Percentiles rank a stretch among this genome's conserved stretches.
phyloP scores from a whole-genome alignment of 2,888 invertebrate species.

The Pristionchus fissidentatus region DNA sequence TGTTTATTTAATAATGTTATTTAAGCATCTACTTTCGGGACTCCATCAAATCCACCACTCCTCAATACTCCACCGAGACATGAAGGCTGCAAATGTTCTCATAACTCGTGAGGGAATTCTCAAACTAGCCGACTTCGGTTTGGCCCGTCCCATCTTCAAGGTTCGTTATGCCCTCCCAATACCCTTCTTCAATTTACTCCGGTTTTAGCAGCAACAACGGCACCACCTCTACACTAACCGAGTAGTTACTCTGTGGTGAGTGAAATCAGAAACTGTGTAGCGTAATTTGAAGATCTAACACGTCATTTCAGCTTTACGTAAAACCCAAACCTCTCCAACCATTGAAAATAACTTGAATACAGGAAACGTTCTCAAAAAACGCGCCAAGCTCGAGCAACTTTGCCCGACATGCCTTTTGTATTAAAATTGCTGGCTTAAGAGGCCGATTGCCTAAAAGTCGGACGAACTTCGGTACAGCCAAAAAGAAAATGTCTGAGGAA shows the following conservation, averaged over 20 bases:
- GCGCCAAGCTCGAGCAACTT: too few relatives aligned
- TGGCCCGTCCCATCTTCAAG: constrained; percentile 83
- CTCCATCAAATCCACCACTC: constrained; percentile 96
- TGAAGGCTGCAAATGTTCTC: constrained; percentile 98
- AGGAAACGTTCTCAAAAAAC: too few relatives aligned
- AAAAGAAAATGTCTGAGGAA: too few relatives aligned
- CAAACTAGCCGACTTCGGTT: constrained; percentile 96
- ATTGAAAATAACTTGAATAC: too few relatives aligned
- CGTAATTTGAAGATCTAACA: not conserved
- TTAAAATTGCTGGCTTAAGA: too few relatives aligned
- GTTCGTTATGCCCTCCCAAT: not conserved
- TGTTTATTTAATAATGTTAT: not conserved
- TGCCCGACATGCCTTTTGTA: too few relatives aligned
- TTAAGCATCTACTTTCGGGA: constrained; percentile 66
- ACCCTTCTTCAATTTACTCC: not conserved
- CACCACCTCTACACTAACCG: constrained; percentile 87
- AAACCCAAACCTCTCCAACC: too few relatives aligned
- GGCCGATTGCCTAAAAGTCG: too few relatives aligned
- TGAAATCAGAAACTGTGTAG: not conserved
- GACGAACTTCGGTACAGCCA: too few relatives aligned
- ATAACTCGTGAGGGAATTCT: constrained; percentile 94
- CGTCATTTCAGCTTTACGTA: too few relatives aligned
- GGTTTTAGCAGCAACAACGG: constrained; percentile 36
- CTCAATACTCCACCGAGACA: constrained; percentile 90
- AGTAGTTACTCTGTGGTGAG: constrained; percentile 95